phyloP scores from a whole-genome alignment of 2,888 invertebrate genomes.

The Melieria omissa region DNA sequence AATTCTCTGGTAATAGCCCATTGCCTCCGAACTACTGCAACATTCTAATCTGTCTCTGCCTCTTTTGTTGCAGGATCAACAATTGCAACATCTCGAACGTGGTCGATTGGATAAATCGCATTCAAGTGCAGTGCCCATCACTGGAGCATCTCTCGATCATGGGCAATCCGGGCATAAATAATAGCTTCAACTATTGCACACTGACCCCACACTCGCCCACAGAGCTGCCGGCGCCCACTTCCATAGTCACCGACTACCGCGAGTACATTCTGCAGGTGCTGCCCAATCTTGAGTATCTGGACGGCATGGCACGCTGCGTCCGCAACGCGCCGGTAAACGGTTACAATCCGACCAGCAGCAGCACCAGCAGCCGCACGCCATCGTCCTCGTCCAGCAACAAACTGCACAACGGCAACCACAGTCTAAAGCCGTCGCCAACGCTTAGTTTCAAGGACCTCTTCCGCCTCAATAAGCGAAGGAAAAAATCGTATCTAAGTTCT shows the following conservation, averaged over 20 bases:
- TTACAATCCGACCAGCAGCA: not conserved
- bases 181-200: constrained; percentile 66
- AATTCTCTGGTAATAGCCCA: constrained; percentile 75
- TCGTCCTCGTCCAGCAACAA: constrained; percentile 23
- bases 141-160: constrained; percentile 78
- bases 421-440: constrained; percentile 45
- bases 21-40: not conserved
- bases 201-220: constrained; percentile 58
- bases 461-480: constrained; percentile 48
- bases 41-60: not conserved
- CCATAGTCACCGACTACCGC: constrained; percentile 48
- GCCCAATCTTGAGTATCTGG: constrained; percentile 56
- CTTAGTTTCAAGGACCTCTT: constrained; percentile 58
- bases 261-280: constrained; percentile 57
- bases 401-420: constrained; percentile 22
- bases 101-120: constrained; percentile 78
- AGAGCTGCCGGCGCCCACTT: constrained; percentile 61
- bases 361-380: constrained; percentile 17
- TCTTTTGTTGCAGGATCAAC: constrained; percentile 70
- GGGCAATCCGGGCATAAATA: constrained; percentile 83
- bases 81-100: constrained; percentile 74
- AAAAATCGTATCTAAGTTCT: constrained; percentile 50
- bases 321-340: not conserved
- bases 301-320: constrained; percentile 51
- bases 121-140: constrained; percentile 78